These are phyloP conservation scores for Vicugna pacos DNA, from an alignment of 2,113 vertebrate species.

Conservation along the genomic window DNA sequence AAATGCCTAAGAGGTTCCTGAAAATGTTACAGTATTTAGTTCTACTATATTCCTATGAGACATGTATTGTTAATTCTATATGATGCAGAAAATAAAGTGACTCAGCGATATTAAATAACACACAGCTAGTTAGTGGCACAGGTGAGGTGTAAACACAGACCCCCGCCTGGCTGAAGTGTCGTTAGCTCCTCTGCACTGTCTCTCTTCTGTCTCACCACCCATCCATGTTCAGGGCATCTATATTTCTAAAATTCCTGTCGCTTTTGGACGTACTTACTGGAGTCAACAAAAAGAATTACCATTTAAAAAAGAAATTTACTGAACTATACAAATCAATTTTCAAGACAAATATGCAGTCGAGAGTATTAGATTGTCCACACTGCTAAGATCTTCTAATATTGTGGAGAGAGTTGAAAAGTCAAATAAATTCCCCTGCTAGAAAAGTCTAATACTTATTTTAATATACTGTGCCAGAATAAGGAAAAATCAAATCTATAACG, in stretches of 20 bases:
- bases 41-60: neutral
- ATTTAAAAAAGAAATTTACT: neutral
- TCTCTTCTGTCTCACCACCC: neutral
- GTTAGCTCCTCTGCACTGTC: neutral
- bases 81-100: neutral
- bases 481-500: neutral
- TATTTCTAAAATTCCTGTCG: neutral
- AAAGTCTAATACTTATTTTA: conserved; percentile 1
- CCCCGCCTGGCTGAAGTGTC: neutral
- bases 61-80: neutral
- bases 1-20: neutral
- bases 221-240: neutral
- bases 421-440: neutral
- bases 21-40: conserved; percentile 33
- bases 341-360: neutral
- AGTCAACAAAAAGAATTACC: neutral
- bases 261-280: neutral
- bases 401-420: neutral
- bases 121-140: neutral
- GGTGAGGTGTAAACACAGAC: neutral
- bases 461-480: neutral
- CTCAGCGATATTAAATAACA: neutral
- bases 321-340: neutral
- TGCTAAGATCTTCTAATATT: neutral
- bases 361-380: neutral